Percentiles rank a stretch among this genome's conserved stretches.
phyloP scores from a whole-genome alignment of 2,888 invertebrate species.

The Phragmatobia fuliginosa region DNA sequence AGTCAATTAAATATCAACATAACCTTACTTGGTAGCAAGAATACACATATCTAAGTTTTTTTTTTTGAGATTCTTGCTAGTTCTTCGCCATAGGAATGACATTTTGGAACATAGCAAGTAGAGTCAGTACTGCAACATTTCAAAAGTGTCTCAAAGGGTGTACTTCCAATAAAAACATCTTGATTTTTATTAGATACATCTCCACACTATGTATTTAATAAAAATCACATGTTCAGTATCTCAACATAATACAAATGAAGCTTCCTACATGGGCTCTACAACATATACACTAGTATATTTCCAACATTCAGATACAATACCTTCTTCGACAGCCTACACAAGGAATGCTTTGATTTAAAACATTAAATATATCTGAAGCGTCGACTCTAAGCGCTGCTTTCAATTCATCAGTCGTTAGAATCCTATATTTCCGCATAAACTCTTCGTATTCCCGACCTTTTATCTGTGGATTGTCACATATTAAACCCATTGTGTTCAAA shows the following conservation, averaged over 20 bases:
- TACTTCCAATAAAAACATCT: too few relatives aligned
- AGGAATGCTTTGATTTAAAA: slow-evolving; percentile 96
- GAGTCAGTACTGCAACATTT: too few relatives aligned
- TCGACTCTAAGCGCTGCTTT: slow-evolving; percentile 93
- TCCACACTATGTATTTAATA: too few relatives aligned
- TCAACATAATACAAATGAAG: too few relatives aligned
- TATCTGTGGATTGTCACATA: slow-evolving; percentile 93
- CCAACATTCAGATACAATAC: slow-evolving; percentile 77
- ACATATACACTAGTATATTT: too few relatives aligned
- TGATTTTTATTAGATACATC: too few relatives aligned
- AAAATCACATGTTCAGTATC: too few relatives aligned
- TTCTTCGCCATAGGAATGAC: too few relatives aligned
- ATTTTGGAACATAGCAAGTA: too few relatives aligned
- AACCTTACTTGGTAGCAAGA: background rate
- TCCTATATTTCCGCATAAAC: slow-evolving; percentile 93
- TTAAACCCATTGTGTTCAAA: slow-evolving; percentile 93
- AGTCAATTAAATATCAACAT: background rate
- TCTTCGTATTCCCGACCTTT: slow-evolving; percentile 94
- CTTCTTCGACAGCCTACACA: slow-evolving; percentile 97
- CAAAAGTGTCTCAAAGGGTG: too few relatives aligned
- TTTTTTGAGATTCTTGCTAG: too few relatives aligned
- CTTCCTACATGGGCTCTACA: too few relatives aligned
- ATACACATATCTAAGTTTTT: background rate
- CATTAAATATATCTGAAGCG: slow-evolving; percentile 92
- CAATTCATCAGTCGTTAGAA: slow-evolving; percentile 92